Base-by-base conservation (phyloP, 2,888 invertebrate genomes). In the Nephrotoma appendiculata region DNA sequence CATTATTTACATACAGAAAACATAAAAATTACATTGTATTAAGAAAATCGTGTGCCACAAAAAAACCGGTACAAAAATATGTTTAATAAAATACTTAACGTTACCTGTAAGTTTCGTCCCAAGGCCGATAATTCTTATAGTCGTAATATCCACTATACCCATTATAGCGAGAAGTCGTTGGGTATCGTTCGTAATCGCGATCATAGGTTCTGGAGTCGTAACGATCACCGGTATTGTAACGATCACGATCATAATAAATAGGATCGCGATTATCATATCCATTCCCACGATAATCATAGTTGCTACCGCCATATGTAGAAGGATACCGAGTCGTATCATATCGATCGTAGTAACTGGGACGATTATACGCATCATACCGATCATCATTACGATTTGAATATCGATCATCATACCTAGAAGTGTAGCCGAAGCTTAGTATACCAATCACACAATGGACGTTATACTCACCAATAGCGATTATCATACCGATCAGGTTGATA, bases 51-150 rank as follows among this genome's bases (percentile, higher is more conserved):
- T 86, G 45, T 86, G 45, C 11, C 52, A 48, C 84, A 83, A 83
- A 19, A 19, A 45, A 86, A 48, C 83, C 83, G 45, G 42, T 84
- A 45, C 45, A 45, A 5, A 19, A 19, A 4, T 19, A 31, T 31
- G 31, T 31, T 31, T 31, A 31, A 86, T 43, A 86, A 44, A 42
- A 86, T 11, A 11, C 6, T 31, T 31, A 45, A 42, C 41, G 41
- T 86, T 92, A 92, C 92, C 92, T 91, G 90, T 91, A 91, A 83
- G 91, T 90, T 88, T 92, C 91, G 90, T 92, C 92, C 90, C 89
- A 91, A 41, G 91, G 92, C 87, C 91, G 90, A 89, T 90, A 91
- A 88, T 90, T 90, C 88, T 91, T 90, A 89, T 89, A 90, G 88
- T 91, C 92, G 90, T 91, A 91, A 83, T 87, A 86, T n/a, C 88